Conservation (phyloP, 2,888 invertebrate species). For the Agriopis aurantiaria region DNA sequence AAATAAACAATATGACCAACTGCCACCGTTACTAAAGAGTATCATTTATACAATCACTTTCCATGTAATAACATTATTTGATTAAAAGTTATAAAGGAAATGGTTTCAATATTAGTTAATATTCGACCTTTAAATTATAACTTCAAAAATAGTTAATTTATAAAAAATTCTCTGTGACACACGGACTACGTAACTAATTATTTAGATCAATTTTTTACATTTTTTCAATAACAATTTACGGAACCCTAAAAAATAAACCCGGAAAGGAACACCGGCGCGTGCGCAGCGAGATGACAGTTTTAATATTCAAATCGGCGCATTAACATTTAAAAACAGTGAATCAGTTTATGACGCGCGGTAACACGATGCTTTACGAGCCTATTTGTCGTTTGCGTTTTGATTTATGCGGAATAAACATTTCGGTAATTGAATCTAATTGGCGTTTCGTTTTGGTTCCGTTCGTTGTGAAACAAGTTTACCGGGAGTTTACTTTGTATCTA, state of each 20-base stretch:
- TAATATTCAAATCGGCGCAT: conserved; percentile 60
- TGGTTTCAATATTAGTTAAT: too few species aligned
- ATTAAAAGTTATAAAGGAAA: too few species aligned
- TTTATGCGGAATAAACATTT: conserved; percentile 54
- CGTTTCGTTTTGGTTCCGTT: conserved; percentile 43
- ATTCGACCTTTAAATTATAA: too few species aligned
- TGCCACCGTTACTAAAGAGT: too few species aligned
- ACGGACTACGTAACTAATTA: too few species aligned
- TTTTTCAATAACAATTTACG: neutral
- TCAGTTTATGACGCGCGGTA: conserved; percentile 58
- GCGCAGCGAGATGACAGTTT: conserved; percentile 59
- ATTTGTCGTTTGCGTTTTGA: conserved; percentile 54
- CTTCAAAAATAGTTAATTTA: too few species aligned
- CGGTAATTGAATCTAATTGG: conserved; percentile 49
- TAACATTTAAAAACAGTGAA: conserved; percentile 64
- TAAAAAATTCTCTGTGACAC: too few species aligned
- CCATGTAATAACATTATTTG: too few species aligned
- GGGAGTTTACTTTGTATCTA: neutral
- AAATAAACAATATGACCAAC: too few species aligned
- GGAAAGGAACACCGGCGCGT: conserved; percentile 64
- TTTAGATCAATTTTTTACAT: too few species aligned
- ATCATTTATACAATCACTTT: too few species aligned
- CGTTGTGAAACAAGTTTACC: conserved; percentile 13
- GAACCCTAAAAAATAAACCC: conserved; percentile 51
- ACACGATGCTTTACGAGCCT: conserved; percentile 52